Evolutionary conservation across 2,888 invertebrate genomes (phyloP).

Genomic region (Hipparchia sbordonii): DNA sequence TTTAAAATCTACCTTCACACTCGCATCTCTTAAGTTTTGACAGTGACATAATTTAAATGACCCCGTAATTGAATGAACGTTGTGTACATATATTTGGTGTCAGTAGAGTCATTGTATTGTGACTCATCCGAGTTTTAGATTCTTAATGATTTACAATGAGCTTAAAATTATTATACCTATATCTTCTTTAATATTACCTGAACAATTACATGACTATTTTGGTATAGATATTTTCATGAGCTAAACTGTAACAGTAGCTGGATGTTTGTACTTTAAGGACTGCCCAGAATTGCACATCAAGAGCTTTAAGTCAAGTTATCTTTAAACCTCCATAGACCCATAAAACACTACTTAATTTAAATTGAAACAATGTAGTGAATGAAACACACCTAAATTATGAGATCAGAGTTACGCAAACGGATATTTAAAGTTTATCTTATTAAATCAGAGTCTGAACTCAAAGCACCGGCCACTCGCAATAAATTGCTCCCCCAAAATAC

Average conservation of each 20-base stretch:
- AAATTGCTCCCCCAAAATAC: slow-evolving; percentile 53
- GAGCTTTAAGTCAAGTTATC: not conserved
- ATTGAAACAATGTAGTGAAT: not conserved
- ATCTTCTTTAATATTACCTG: no score
- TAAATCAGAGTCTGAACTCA: slow-evolving; percentile 36
- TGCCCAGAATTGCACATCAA: no score
- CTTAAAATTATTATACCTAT: no score
- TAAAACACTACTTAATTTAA: not conserved
- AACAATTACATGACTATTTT: not conserved
- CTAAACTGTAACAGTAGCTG: not conserved
- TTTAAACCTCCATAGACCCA: not conserved
- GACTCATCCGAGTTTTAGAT: not conserved
- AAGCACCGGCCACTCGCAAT: slow-evolving; percentile 42
- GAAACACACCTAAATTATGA: not conserved
- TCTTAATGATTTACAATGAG: not conserved
- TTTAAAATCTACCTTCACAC: not conserved
- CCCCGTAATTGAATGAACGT: slow-evolving; percentile 28
- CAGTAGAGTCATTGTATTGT: slow-evolving; percentile 44
- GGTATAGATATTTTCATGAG: not conserved
- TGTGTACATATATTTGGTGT: slow-evolving; percentile 47
- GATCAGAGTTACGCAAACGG: slow-evolving; percentile 24
- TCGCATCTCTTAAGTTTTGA: slow-evolving; percentile 13
- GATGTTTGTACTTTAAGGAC: not conserved
- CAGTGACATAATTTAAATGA: slow-evolving; percentile 12
- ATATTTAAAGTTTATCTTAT: slow-evolving; percentile 30